Percentiles rank a stretch among this genome's conserved stretches.
These are phyloP conservation scores for Patagioenas fasciata DNA, from an alignment of 2,113 vertebrate genomes.

Conservation along the genomic window DNA sequence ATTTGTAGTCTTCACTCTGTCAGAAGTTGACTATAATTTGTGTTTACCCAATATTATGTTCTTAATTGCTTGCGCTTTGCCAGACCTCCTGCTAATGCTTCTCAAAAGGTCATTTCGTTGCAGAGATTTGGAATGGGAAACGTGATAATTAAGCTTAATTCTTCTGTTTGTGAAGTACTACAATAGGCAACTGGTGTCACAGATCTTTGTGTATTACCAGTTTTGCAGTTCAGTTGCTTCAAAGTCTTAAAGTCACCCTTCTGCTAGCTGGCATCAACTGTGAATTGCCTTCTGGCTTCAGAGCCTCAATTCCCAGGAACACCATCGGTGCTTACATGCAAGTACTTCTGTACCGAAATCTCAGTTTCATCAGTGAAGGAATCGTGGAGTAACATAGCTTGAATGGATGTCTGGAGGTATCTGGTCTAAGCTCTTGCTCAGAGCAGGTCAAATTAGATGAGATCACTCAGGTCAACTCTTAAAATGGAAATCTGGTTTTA, in stretches of 20 bases:
- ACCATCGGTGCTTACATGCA: rapidly evolving
- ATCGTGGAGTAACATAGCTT: background rate
- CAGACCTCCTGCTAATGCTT: background rate
- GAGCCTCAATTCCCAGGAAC: background rate
- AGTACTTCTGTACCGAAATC: background rate
- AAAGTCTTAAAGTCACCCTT: background rate
- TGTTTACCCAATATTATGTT: background rate
- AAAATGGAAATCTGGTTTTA: background rate
- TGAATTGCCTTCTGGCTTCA: background rate
- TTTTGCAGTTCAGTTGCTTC: background rate
- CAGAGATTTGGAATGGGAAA: background rate
- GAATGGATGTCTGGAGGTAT: background rate
- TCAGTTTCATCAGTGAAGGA: background rate
- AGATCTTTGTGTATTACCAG: background rate
- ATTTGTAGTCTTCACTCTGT: background rate
- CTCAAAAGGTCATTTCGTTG: background rate
- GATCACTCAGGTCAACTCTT: background rate
- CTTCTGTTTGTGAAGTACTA: background rate
- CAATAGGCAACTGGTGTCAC: background rate
- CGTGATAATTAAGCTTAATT: conserved; percentile 10
- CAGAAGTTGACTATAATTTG: background rate
- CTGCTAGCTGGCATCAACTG: background rate
- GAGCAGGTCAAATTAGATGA: background rate
- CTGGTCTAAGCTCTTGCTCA: background rate
- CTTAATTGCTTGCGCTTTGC: background rate